phyloP scores from a whole-genome alignment of 2,888 invertebrate species.

The Argyra leucocephala region DNA sequence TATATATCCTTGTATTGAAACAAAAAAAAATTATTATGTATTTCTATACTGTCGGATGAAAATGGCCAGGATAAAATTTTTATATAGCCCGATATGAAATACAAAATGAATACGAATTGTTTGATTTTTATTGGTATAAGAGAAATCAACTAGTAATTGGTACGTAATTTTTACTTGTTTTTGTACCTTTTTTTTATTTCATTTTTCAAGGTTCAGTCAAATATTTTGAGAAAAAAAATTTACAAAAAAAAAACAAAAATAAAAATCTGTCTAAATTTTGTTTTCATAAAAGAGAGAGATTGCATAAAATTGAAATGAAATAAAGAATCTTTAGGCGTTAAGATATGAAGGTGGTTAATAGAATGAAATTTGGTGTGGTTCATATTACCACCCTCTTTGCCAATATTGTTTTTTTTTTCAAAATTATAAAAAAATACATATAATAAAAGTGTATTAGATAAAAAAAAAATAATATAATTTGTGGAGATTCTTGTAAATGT shows the following conservation, averaged over 20 bases:
- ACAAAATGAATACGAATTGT: constrained; percentile 6
- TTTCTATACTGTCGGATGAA: too few species aligned
- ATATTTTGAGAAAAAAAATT: background rate
- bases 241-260: background rate
- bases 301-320: background rate
- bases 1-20: too few species aligned
- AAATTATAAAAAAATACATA: too few species aligned
- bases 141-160: background rate
- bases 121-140: background rate
- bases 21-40: too few species aligned
- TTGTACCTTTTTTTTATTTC: background rate
- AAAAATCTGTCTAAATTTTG: background rate
- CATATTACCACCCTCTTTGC: too few species aligned
- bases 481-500: background rate
- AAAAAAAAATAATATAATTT: too few species aligned
- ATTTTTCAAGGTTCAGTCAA: background rate
- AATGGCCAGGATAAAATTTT: too few species aligned
- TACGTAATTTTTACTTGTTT: background rate
- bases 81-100: background rate
- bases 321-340: background rate
- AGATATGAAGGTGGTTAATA: background rate
- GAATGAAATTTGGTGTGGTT: too few species aligned
- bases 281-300: background rate
- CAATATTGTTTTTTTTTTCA: too few species aligned
- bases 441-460: too few species aligned